These are phyloP conservation scores for Bostrychus sinensis DNA, from an alignment of 2,113 vertebrate species.

Conservation along the genomic window DNA sequence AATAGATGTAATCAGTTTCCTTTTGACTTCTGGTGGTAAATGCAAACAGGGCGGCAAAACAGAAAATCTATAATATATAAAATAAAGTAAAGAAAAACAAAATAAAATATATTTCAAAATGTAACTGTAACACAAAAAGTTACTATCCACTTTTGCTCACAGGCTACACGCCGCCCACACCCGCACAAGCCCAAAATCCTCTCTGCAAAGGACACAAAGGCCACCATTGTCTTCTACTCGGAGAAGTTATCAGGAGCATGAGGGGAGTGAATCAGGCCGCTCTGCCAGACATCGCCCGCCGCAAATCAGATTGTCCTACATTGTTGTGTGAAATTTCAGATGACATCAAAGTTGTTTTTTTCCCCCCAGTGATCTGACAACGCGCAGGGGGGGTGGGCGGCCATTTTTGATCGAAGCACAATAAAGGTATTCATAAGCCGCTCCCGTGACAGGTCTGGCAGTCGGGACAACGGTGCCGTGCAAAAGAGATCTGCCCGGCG, in stretches of 20 bases:
- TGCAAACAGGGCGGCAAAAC: too few relatives aligned
- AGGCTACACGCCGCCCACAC: slow-evolving; percentile 46
- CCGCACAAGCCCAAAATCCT: slow-evolving; percentile 52
- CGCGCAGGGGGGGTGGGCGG: slow-evolving; percentile 25
- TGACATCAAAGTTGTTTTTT: slow-evolving; percentile 72
- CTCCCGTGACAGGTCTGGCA: slow-evolving; percentile 57
- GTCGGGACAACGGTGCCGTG: slow-evolving; percentile 51
- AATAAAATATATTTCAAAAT: not conserved
- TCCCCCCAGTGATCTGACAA: slow-evolving; percentile 27
- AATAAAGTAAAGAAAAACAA: too few relatives aligned
- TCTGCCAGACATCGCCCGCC: slow-evolving; percentile 64
- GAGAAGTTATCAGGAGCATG: slow-evolving; percentile 73
- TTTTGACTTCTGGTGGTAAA: too few relatives aligned
- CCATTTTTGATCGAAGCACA: slow-evolving; percentile 64
- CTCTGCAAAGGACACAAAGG: slow-evolving; percentile 69
- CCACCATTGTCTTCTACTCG: slow-evolving; percentile 70
- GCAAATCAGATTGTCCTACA: slow-evolving; percentile 74
- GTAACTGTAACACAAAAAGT: not conserved
- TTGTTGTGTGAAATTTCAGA: slow-evolving; percentile 79
- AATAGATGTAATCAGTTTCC: too few relatives aligned
- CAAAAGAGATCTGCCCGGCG: slow-evolving; percentile 55
- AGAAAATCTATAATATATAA: too few relatives aligned
- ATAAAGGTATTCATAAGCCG: slow-evolving; percentile 66
- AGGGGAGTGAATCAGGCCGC: slow-evolving; percentile 31
- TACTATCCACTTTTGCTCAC: slow-evolving; percentile 34